Percentiles rank a stretch among this genome's conserved stretches.
Conservation (phyloP, 2,113 vertebrate species). For the Peromyscus polionotus region DNA sequence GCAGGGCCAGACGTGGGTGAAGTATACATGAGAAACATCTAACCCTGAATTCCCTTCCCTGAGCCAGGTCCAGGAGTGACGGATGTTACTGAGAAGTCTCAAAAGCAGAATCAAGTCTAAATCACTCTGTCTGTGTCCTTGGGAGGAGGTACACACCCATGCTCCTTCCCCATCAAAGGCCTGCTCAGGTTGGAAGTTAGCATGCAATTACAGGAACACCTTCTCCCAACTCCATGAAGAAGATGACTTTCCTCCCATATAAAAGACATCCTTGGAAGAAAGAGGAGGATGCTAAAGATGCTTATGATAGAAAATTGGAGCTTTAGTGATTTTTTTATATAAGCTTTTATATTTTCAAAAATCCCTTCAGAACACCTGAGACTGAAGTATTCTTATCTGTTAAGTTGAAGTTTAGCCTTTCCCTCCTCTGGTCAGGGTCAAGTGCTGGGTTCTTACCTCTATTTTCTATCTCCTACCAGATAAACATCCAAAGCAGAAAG, state of each 20-base stretch:
- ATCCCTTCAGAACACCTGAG: not conserved
- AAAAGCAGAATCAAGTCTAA: not conserved
- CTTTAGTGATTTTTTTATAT: not conserved
- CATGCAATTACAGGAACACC: not conserved
- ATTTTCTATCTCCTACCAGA: not conserved
- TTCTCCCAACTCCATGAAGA: not conserved
- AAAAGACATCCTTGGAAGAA: not conserved
- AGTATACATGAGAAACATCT: not conserved
- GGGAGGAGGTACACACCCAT: not conserved
- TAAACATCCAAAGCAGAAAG: not conserved
- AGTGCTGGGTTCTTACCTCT: not conserved
- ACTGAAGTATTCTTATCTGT: not conserved
- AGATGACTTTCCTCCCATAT: not conserved
- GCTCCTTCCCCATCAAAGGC: not conserved
- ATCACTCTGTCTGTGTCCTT: not conserved
- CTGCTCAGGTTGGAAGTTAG: not conserved
- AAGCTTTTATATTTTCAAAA: not conserved
- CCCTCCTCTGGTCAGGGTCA: not conserved
- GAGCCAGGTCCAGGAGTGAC: not conserved
- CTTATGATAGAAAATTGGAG: not conserved
- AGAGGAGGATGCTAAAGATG: not conserved
- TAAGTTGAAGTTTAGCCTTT: not conserved
- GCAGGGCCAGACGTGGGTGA: fast-evolving
- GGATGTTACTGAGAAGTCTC: not conserved
- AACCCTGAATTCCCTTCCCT: not conserved